Base-by-base conservation (phyloP, 2,888 invertebrate species). In the Habrosyne pyritoides region DNA sequence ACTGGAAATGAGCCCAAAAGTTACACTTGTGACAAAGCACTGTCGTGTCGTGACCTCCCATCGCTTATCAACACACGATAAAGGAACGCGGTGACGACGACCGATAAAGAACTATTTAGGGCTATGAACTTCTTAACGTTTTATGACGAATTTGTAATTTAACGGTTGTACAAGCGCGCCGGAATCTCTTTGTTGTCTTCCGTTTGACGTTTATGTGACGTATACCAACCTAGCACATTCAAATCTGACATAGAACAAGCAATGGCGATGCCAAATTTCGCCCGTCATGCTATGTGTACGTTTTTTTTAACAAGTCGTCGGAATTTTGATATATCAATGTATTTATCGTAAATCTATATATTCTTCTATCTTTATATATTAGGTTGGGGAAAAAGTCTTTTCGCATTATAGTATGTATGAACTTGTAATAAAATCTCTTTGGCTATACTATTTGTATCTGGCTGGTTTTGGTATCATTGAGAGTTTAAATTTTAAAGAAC, bases 11-110 rank as follows among this genome's bases (percentile, higher is more conserved):
- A 52, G 49, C 53, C 50, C 14, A 28, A 28, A 50, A 48, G 14
- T 74, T 72, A 73, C 75, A 67, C 59, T 60, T 54, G 50, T 59
- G 51, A 47, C 52, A 54, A 30, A 33, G 69, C 42, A 8, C 18
- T 42, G 14, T 14, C 18, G n/a, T 42, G 42, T 42, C 42, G 42
- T 42, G 42, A 42, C 42, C 42, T 42, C 42, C 42, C 42, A 42
- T 42, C 42, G 42, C 42, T 42, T 42, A 42, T 42, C 42, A 59
- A 54, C 55, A 67, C 55, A 66, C 74, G 77, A 77, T 78, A 75
- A 71, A 66, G 66, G 36, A 59, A 56, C 63, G 65, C 66, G 75
- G 42, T 18, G 42, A 65, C 70, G 69, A 72, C 73, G 73, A 74
- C 73, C 73, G 79, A 80, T 80, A 77, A 47, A 28, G 56, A 24